Evolutionary conservation across 2,888 invertebrate genomes (phyloP).

Genomic region (Psylliodes chrysocephalus): DNA sequence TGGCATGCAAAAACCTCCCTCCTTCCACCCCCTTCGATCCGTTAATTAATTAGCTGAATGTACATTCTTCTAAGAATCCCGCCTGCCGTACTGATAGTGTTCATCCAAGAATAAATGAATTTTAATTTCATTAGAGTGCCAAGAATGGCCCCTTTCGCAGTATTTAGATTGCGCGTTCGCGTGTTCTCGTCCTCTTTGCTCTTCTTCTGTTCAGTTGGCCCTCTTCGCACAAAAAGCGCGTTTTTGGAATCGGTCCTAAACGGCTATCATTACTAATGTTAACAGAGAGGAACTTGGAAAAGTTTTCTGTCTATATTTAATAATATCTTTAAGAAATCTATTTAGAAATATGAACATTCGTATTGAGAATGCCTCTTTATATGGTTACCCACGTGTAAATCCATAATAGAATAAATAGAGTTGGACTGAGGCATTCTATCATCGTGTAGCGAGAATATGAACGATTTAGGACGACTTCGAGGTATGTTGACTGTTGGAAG

Average conservation of each 20-base stretch:
- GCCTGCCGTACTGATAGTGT: constrained; percentile 59
- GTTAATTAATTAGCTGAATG: constrained; percentile 62
- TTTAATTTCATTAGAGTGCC: constrained; percentile 65
- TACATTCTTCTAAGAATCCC: constrained; percentile 61
- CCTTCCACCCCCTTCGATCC: constrained; percentile 17
- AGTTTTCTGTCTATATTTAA: not conserved
- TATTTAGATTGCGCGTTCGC: constrained; percentile 62
- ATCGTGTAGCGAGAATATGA: too few relatives aligned
- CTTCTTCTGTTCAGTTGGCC: not conserved
- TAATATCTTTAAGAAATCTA: too few relatives aligned
- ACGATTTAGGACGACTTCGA: too few relatives aligned
- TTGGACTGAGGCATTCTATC: too few relatives aligned
- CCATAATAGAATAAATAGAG: too few relatives aligned
- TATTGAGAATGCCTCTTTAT: too few relatives aligned
- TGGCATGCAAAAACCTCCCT: constrained; percentile 27
- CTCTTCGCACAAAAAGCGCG: not conserved
- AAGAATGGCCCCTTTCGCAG: constrained; percentile 43
- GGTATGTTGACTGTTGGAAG: too few relatives aligned
- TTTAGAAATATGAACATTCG: too few relatives aligned
- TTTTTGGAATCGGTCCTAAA: constrained; percentile 1
- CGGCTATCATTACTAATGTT: not conserved
- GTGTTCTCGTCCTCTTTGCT: constrained; percentile 46
- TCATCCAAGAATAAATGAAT: constrained; percentile 63
- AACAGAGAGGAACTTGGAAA: not conserved
- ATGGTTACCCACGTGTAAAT: too few relatives aligned